Percentiles rank a stretch among this genome's conserved stretches.
These are phyloP conservation scores for Serilophus lunatus DNA, from an alignment of 2,113 vertebrate genomes.

Conservation along the genomic window DNA sequence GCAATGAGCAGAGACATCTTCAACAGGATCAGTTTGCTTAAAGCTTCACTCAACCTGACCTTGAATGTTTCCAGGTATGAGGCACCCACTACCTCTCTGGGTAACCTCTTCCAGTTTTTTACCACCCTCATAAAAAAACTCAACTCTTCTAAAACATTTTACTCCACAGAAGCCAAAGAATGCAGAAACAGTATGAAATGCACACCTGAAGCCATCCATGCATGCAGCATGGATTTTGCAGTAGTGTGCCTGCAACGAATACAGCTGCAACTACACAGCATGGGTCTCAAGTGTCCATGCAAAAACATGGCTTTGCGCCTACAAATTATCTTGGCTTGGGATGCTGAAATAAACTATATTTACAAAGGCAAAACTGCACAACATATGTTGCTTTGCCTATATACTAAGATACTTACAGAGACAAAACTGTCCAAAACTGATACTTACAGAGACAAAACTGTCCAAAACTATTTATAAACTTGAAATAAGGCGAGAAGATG, in stretches of 20 bases:
- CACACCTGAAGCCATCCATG: not conserved
- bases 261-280: not conserved
- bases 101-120: not conserved
- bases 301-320: not conserved
- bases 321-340: not conserved
- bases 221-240: not conserved
- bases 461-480: slow-evolving; percentile 8
- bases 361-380: not conserved
- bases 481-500: not conserved
- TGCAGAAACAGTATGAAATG: not conserved
- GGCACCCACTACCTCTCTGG: not conserved
- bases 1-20: not conserved
- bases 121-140: not conserved
- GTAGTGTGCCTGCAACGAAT: not conserved
- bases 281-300: not conserved
- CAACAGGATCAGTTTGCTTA: not conserved
- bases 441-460: not conserved
- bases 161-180: not conserved
- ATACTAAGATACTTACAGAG: not conserved
- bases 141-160: not conserved
- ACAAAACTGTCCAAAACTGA: not conserved
- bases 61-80: not conserved
- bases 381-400: not conserved
- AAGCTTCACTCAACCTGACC: not conserved
- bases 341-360: not conserved